phyloP scores from a whole-genome alignment of 2,113 vertebrate genomes.

The Nothocercus julius region DNA sequence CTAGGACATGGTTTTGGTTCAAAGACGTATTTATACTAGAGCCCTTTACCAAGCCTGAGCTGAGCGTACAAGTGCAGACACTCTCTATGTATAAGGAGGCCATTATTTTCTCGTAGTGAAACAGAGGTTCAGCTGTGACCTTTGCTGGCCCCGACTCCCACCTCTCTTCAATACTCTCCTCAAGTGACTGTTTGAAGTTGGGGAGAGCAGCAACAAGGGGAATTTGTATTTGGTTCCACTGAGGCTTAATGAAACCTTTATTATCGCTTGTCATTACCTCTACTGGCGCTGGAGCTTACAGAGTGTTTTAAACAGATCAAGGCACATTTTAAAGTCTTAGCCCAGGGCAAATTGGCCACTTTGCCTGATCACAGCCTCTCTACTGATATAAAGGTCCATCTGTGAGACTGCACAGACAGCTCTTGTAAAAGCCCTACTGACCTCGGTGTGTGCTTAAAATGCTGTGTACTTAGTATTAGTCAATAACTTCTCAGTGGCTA shows the following conservation, averaged over 20 bases:
- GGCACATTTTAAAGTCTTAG: slow-evolving; percentile 46
- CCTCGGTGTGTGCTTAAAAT: not conserved
- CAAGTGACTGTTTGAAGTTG: slow-evolving; percentile 34
- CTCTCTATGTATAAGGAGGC: not conserved
- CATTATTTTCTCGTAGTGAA: slow-evolving; percentile 10
- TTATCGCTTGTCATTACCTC: slow-evolving; percentile 7
- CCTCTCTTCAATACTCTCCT: slow-evolving; percentile 37
- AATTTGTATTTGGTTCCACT: slow-evolving; percentile 51
- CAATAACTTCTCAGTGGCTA: slow-evolving; percentile 12
- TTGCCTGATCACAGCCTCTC: slow-evolving; percentile 40
- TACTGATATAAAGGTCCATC: slow-evolving; percentile 53
- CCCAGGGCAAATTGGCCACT: slow-evolving; percentile 52
- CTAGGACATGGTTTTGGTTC: slow-evolving; percentile 49
- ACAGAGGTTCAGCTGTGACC: slow-evolving; percentile 43
- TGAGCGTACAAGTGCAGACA: not conserved
- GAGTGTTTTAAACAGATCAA: slow-evolving; percentile 56
- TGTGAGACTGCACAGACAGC: slow-evolving; percentile 43
- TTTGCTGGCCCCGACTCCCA: slow-evolving; percentile 33
- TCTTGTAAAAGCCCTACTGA: slow-evolving; percentile 37
- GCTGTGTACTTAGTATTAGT: not conserved
- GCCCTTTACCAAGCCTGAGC: not conserved
- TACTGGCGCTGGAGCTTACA: slow-evolving; percentile 8
- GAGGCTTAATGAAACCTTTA: slow-evolving; percentile 56
- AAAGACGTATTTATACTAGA: slow-evolving; percentile 47
- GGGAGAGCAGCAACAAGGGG: slow-evolving; percentile 42